phyloP scores from a whole-genome alignment of 2,797 vertebrate species.

The Gila robusta region DNA sequence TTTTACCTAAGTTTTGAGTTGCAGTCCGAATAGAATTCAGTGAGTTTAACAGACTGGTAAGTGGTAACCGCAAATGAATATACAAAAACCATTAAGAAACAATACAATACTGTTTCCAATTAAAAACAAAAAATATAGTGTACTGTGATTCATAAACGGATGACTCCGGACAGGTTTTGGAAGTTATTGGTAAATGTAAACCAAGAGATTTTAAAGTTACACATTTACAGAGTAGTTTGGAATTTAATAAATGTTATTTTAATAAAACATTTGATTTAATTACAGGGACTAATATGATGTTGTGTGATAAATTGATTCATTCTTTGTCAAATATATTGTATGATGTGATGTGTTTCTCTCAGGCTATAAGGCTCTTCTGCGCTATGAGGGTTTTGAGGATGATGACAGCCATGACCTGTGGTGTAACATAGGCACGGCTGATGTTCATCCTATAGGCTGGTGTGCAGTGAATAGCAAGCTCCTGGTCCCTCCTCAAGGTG shows the following conservation, averaged over 20 bases:
- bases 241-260: neutral
- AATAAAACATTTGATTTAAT: neutral
- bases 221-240: neutral
- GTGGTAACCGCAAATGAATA: neutral
- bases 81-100: neutral
- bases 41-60: neutral
- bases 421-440: conserved; percentile 91
- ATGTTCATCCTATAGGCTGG: conserved; percentile 96
- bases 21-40: neutral
- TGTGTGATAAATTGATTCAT: neutral
- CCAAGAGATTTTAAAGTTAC: neutral
- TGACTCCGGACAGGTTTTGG: neutral
- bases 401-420: conserved; percentile 90
- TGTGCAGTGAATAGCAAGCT: conserved; percentile 95
- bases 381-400: conserved; percentile 92
- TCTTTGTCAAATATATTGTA: neutral
- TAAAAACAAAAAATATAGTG: neutral
- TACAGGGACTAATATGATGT: neutral
- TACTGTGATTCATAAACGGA: neutral
- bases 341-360: conserved; percentile 24
- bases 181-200: neutral
- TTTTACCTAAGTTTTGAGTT: neutral
- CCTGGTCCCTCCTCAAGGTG: conserved; percentile 93
- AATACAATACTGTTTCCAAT: neutral
- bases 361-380: conserved; percentile 94